Evolutionary conservation across 2,888 invertebrate species (phyloP), one percentile per base, ranked within the genome.

Genomic region (Herminia tarsipennalis): DNA sequence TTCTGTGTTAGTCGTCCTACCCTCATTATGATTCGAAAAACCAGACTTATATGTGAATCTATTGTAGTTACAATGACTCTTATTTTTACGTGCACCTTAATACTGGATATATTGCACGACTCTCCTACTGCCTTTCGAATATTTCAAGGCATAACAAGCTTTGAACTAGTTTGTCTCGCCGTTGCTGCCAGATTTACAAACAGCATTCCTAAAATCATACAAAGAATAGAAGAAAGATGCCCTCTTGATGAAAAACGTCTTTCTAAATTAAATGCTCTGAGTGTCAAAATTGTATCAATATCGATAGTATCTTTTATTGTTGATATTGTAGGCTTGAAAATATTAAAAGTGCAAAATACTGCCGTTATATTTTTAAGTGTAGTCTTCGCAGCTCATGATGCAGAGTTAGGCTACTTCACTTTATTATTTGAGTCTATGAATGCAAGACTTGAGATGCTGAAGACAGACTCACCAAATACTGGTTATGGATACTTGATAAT

Each of bases 401-500:
- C 78, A 0, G 88, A 88, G 62, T 57, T 82, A 27, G 49, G 72
- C 0, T 76, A 85, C 5, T 67, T 75, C 13, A 62, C 76, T 14
- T 51, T 83, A 14, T 22, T 86, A 3, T 73, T 86, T 16, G 71
- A 78, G 21, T 66, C 67, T 1, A 68, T 86, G 1, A 88, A 84
- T 58, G 45, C 76, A 5, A 78, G 81, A 39, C 49, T 88, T 14
- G 24, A 47, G 0, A 64, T 64, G 22, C 50, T 85, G 6, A 66
- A 71, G 0, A 39, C 61, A 4, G 49, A 48, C 2, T 46, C 56
- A 5, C 62, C 73, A 0, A 57, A 46, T 28, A 35, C 45, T 18
- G 84, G 81, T 0, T 88, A 85, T 30, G 73, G 81, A 6, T 75
- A 83, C 49, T 39, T 84, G 9, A 36, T 88, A 14, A 61, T 83